Evolutionary conservation across 1,140 invertebrate species (phyloP), one percentile per base, ranked within the genome.

Genomic region (Orius insidiosus): DNA sequence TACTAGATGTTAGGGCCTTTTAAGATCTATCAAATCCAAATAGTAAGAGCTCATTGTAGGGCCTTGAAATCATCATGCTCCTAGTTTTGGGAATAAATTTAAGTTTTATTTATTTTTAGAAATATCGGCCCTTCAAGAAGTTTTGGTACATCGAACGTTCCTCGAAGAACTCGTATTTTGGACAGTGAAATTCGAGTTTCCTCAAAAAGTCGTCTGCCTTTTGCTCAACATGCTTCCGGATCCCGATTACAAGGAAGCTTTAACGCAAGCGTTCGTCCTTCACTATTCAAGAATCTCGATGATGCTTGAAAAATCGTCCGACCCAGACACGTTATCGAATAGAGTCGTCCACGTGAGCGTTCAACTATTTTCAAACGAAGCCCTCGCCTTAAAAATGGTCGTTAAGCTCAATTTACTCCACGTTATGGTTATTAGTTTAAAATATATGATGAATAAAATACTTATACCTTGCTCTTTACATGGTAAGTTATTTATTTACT

Each of bases 181-280:
- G 92, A 94, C 87, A 13, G 87, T 96, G 16, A 87, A 87, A 59
- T 94, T 85, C 65, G 90, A 97, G 65, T 98, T 97, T 67, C 92
- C 92, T 2, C 87, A 96, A 63, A 94, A 93, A 58, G 72, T 97
- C 32, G 89, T 96, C 8, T 96, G 90, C 58, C 75, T 96, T 38
- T 63, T 98, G n/a, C 69, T 97, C 9, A 94, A 95, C 61, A 87
- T 97, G 77, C 66, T 97, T 47, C 90, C 92, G 2, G 89, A 97
- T 69, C 78, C 83, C 44, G 77, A 86, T 57, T 98, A 96, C 63
- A 97, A 97, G 78, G 85, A 92, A 63, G 80, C 85, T 49, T 78
- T 96, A 54, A 94, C 89, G 0, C 72, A 83, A 52, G 86, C 90
- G 6, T 96, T 97, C 67, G 89, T 96, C 32, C 71, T 90, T 57